Conservation (phyloP, 1,140 invertebrate genomes). For the Drosophila baimaii region DNA sequence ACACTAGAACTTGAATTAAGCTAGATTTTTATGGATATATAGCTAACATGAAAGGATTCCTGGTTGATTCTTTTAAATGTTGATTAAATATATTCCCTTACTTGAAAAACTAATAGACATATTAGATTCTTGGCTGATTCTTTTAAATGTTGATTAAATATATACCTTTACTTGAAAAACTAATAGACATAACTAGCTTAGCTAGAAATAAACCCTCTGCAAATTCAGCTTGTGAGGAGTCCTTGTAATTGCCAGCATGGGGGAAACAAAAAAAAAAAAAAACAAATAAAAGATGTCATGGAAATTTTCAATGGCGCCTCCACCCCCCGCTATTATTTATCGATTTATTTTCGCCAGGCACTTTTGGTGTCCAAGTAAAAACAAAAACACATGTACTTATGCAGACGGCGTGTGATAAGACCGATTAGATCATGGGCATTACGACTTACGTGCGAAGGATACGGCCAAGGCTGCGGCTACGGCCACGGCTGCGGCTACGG, state of each 20-base stretch:
- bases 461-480: neutral
- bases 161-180: neutral
- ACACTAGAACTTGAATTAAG: neutral
- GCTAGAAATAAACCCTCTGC: neutral
- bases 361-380: conserved; percentile 7
- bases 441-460: conserved; percentile 36
- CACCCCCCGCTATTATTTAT: conserved; percentile 6
- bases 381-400: conserved; percentile 13
- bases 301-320: conserved; percentile 42
- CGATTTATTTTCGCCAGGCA: conserved; percentile 28
- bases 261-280: neutral
- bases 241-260: neutral
- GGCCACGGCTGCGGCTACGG: neutral
- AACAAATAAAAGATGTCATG: conserved; percentile 40
- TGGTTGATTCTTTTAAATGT: neutral
- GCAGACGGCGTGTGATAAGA: conserved; percentile 4
- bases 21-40: neutral
- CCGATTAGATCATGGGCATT: conserved; percentile 46
- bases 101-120: neutral
- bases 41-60: neutral
- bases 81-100: neutral
- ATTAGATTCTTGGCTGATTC: neutral
- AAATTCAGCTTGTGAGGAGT: neutral
- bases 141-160: neutral
- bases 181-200: neutral